Conservation (phyloP, 1,140 invertebrate species). For the Diuraphis noxia region DNA sequence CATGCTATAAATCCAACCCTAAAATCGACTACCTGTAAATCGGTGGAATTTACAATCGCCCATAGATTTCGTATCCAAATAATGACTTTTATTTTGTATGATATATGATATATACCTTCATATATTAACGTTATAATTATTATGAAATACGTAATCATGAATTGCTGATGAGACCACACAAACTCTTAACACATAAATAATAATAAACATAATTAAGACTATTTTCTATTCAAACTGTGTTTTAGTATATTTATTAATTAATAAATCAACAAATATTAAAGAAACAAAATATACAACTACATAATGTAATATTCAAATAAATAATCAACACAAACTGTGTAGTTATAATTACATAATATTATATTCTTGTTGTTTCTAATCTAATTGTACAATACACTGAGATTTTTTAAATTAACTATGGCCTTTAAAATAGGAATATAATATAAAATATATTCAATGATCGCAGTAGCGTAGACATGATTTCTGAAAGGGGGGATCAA, state of each 20-base stretch:
- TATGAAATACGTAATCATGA: background rate
- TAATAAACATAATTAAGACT: background rate
- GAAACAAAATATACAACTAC: background rate
- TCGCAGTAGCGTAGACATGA: too few species aligned
- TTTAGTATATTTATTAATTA: background rate
- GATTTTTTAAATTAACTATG: background rate
- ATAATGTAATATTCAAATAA: background rate
- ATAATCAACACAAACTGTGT: background rate
- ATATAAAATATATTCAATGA: too few species aligned
- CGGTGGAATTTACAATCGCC: too few species aligned
- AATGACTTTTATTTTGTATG: too few species aligned
- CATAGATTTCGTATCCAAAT: too few species aligned
- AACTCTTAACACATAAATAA: background rate
- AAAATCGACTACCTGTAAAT: too few species aligned
- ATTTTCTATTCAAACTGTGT: background rate
- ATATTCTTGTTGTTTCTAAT: background rate
- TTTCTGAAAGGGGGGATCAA: too few species aligned
- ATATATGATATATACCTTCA: too few species aligned
- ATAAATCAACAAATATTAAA: background rate
- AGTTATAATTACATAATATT: background rate
- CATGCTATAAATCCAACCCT: too few species aligned
- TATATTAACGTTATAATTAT: too few species aligned
- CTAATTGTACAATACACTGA: background rate
- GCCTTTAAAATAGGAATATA: background rate
- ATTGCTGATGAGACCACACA: background rate